Base-by-base conservation (phyloP, 2,888 invertebrate genomes). In the Eupsilia transversa region DNA sequence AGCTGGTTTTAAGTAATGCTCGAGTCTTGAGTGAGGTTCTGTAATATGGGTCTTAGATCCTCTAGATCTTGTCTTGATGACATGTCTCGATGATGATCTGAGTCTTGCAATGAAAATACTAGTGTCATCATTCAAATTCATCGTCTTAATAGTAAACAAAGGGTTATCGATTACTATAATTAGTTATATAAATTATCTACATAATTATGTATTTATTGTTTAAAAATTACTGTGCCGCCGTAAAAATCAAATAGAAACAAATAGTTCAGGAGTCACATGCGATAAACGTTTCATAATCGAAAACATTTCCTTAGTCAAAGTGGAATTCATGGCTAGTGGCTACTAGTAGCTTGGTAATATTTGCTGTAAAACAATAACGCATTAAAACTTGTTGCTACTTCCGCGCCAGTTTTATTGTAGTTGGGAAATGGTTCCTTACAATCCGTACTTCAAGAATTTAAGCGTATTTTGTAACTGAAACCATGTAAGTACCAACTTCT, bases 191-290 rank as follows among this genome's bases (percentile, higher is more conserved):
- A 59, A 43, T 71, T 52, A 30, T 71, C 57, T 33, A 46, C 23
- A 43, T 41, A 52, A 52, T 38, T 30, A 61, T 2, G 3, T 33
- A 33, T 23, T 10, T 33, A 33, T 23, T 10, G 46, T 33, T 46
- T 41, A 23, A 64, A 41, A 43, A 30, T 46, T 17, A 41, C 10
- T 38, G 9, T 20, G 43, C 56, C 27, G 68, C 46, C 63, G 33
- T 59, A 59, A 77, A 64, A 77, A n/a, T 66, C 2, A 52, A 41
- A 33, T 20, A 41, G 30, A 49, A 70, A 63, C 35, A 56, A 64
- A 69, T 14, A 74, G 66, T 79, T 79, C 72, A 78, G 3, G 65
- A 81, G 86, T 77, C 86, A 83, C 67, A 72, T 75, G 82, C 75
- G 59, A 80, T 79, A 86, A 85, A 74, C 4, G 70, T 77, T 82